Evolutionary conservation across 1,140 invertebrate species (phyloP).

Genomic region (Neotoxoptera formosana): DNA sequence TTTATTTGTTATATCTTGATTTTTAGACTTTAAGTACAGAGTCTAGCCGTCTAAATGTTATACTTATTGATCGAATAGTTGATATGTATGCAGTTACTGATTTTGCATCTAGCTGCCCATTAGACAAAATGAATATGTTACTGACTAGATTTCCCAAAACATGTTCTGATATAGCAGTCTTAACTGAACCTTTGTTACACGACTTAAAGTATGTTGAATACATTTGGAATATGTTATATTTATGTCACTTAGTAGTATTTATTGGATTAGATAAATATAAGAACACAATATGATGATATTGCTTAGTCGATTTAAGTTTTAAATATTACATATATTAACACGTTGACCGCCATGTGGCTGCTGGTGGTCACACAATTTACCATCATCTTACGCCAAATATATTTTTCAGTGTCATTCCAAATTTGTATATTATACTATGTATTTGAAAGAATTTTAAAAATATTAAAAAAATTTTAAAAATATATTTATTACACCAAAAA

Average conservation of each 20-base stretch:
- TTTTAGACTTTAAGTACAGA: neutral
- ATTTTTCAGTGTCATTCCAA: no score
- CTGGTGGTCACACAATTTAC: no score
- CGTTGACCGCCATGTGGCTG: no score
- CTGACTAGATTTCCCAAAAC: slow-evolving; percentile 44
- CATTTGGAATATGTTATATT: neutral
- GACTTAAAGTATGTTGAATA: slow-evolving; percentile 25
- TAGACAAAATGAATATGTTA: slow-evolving; percentile 52
- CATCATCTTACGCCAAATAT: no score
- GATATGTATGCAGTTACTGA: slow-evolving; percentile 57
- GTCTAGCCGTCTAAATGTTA: slow-evolving; percentile 32
- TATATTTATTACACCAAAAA: no score
- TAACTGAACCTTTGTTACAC: slow-evolving; percentile 38
- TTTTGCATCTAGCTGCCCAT: slow-evolving; percentile 40
- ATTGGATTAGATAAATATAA: neutral
- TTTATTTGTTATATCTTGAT: neutral
- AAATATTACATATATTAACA: no score
- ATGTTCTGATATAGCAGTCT: slow-evolving; percentile 46
- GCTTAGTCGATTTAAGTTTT: neutral
- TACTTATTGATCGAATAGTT: slow-evolving; percentile 49
- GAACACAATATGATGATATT: neutral
- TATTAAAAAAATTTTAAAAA: no score
- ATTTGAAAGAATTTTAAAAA: no score
- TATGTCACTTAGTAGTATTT: neutral
- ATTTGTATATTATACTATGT: no score